These are phyloP conservation scores for Hyperoodon ampullatus DNA, from an alignment of 2,113 vertebrate genomes.

Conservation along the genomic window DNA sequence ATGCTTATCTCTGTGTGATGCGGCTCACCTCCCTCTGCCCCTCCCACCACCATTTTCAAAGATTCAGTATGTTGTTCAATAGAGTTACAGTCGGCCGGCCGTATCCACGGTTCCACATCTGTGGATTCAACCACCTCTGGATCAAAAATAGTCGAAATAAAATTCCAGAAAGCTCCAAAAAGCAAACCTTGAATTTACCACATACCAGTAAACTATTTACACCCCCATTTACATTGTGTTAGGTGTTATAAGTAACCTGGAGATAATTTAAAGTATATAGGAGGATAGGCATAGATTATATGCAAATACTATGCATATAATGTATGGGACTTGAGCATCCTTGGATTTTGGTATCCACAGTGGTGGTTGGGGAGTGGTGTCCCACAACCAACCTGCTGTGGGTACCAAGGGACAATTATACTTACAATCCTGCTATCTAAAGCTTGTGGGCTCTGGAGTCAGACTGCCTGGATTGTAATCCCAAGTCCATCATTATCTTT, in stretches of 20 bases:
- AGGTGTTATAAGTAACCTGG: background rate
- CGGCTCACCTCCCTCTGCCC: background rate
- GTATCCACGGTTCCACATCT: accelerated
- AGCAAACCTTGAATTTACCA: background rate
- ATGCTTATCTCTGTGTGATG: background rate
- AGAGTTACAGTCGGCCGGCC: background rate
- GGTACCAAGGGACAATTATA: background rate
- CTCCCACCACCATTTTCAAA: background rate
- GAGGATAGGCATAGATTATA: background rate
- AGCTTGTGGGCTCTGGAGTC: background rate
- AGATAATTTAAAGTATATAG: background rate
- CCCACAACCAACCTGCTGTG: background rate
- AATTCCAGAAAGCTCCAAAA: background rate
- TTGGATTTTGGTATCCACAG: background rate
- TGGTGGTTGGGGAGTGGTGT: background rate
- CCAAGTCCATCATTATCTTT: background rate
- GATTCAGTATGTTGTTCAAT: background rate
- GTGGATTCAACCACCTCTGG: background rate
- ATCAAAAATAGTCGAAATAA: background rate
- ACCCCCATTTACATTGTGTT: background rate
- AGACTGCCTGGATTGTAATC: background rate
- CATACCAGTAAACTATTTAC: background rate
- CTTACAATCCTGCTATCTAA: background rate
- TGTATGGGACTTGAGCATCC: background rate
- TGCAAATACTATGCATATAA: background rate